These are phyloP conservation scores for Watsonalla binaria DNA, from an alignment of 2,888 invertebrate genomes.

Conservation along the genomic window DNA sequence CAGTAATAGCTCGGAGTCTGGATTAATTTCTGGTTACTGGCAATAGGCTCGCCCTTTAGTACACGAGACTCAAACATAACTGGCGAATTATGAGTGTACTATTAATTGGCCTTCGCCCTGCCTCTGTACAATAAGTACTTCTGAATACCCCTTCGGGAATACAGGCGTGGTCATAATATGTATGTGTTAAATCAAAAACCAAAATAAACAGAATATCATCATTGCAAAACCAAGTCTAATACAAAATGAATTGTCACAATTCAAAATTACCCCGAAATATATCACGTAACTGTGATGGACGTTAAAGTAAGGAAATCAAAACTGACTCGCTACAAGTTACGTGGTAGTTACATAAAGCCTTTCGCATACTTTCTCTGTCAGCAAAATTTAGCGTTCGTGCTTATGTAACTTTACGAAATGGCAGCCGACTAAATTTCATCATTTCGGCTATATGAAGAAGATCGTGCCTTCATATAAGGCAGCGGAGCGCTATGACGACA, in stretches of 20 bases:
- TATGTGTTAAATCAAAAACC: conserved; percentile 7
- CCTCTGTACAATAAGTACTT: no score
- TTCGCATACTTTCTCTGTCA: conserved; percentile 78
- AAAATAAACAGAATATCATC: conserved; percentile 14
- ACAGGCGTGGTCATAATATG: no score
- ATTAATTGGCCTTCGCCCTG: no score
- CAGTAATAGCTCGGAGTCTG: no score
- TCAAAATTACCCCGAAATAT: conserved; percentile 54
- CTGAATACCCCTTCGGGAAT: no score
- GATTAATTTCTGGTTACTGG: no score
- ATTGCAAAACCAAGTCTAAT: conserved; percentile 17
- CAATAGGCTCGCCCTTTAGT: no score
- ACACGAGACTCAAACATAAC: no score
- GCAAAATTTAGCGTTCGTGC: conserved; percentile 75
- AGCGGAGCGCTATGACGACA: conserved; percentile 48
- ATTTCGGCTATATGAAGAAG: conserved; percentile 63
- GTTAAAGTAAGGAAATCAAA: conserved; percentile 77
- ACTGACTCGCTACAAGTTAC: conserved; percentile 68
- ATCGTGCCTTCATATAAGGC: conserved; percentile 63
- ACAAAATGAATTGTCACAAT: conserved; percentile 35
- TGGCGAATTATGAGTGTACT: no score
- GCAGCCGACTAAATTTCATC: conserved; percentile 75
- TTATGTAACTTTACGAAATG: conserved; percentile 71
- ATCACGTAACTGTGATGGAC: conserved; percentile 68
- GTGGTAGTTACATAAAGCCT: conserved; percentile 73